These are phyloP conservation scores for Manacus vitellinus DNA, from an alignment of 2,113 vertebrate species.

Conservation along the genomic window DNA sequence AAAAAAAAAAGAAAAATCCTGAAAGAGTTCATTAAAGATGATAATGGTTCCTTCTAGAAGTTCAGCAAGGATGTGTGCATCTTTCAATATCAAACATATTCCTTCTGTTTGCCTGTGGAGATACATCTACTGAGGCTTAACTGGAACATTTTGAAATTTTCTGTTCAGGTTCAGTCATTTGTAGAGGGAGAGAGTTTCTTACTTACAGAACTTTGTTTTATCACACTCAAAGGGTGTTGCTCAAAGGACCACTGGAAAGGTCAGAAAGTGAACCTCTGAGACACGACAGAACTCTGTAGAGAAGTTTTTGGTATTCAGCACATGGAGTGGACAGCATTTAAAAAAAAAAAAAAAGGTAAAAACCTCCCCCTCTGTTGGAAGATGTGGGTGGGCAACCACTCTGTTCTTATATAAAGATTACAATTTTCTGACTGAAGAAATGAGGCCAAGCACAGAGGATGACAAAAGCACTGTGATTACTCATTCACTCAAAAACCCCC, in stretches of 20 bases:
- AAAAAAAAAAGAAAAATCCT: neutral
- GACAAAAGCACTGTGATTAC: neutral
- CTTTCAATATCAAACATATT: neutral
- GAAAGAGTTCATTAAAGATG: neutral
- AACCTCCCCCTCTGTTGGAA: neutral
- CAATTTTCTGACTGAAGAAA: neutral
- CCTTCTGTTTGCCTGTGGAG: neutral
- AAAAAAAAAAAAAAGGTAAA: neutral
- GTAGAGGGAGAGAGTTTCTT: neutral
- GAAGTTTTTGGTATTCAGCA: neutral
- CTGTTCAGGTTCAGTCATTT: neutral
- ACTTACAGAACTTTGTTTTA: neutral
- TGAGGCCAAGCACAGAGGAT: neutral
- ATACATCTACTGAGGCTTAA: neutral
- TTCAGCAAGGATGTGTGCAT: neutral
- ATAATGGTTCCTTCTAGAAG: neutral
- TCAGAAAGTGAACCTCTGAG: neutral
- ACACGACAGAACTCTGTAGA: neutral
- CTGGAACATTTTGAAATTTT: neutral
- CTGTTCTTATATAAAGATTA: neutral
- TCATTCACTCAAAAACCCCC: neutral
- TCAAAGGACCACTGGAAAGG: neutral
- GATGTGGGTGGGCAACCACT: neutral
- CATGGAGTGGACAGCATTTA: neutral
- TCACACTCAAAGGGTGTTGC: neutral